A percentile compares a stretch with the other conserved stretches of the same genome.
These are phyloP conservation scores for Chrysolina americana DNA, from an alignment of 2,888 invertebrate genomes.

Conservation along the genomic window DNA sequence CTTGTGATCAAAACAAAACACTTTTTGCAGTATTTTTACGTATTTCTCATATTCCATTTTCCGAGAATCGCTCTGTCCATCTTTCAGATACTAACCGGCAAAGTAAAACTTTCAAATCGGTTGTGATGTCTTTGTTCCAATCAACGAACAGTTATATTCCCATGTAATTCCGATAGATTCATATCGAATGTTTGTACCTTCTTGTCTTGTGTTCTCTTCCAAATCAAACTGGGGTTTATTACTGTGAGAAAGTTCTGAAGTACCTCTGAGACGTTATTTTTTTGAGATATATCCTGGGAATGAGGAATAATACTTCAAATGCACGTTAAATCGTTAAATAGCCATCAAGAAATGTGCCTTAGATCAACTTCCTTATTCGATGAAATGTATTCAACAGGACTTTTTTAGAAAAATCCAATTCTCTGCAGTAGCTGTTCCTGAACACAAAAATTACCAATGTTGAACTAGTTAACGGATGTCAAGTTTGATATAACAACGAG, in stretches of 20 bases:
- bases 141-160: background rate
- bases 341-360: too few species aligned
- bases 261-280: background rate
- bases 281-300: background rate
- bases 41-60: too few species aligned
- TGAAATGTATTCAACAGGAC: too few species aligned
- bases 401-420: too few species aligned
- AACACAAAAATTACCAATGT: too few species aligned
- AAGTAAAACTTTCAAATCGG: background rate
- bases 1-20: too few species aligned
- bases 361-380: too few species aligned
- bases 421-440: too few species aligned
- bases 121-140: background rate
- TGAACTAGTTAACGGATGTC: too few species aligned
- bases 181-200: background rate
- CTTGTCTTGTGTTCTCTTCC: background rate
- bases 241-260: constrained; percentile 9
- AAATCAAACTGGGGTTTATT: background rate
- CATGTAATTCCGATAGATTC: background rate
- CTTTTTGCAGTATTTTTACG: too few species aligned
- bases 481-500: too few species aligned
- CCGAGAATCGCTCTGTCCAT: background rate
- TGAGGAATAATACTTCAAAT: background rate
- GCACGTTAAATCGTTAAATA: too few species aligned
- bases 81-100: background rate